Base-by-base conservation (phyloP, 2,797 vertebrate species). In the Chiloscyllium punctatum region DNA sequence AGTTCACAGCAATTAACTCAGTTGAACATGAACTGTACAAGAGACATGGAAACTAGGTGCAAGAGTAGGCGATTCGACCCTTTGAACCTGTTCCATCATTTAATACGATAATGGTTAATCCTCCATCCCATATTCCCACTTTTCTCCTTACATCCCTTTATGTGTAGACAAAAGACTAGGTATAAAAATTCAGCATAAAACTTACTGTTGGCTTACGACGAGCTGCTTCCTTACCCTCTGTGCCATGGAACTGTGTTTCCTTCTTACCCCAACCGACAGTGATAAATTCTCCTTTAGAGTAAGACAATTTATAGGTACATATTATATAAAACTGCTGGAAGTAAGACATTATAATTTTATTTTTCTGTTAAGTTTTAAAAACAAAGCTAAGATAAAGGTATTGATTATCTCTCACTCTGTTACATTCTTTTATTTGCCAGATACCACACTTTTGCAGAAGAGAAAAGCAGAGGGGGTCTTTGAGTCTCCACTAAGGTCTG, bases 221-320 rank as follows among this genome's bases (percentile, higher is more conserved):
- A 0, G 99, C 98, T 0, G 99, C 98, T 96, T 98, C 98, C 96
- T 99, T 99, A 95, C 99, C 99, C 96, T 98, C 99, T 15, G 99
- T 99, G 96, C 99, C 99, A 57, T 99, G 99, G 96, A 99, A 99
- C 97, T 99, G 99, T 0, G 99, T 99, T 96, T 99, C 99, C 96
- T 99, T 99, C 97, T 98, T 99, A 53, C 99, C 99, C 99, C 99
- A 99, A 21, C 99, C 99, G 94, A 99, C 98, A 3, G 98, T 98
- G 96, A 99, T 97, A 95, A 99, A 98, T 97, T 98, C 98, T 18
- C 98, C 99, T 99, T 96, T 68, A 96, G 96, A 96, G 96, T 96
- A 96, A 96, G 96, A 95, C 13, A 91, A 91, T n/a, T 91, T 33
- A 92, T 4, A 27, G 21, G 21, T 11, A 68, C 9, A 68, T n/a